phyloP scores from a whole-genome alignment of 2,888 invertebrate species.

The Ochlodes sylvanus region DNA sequence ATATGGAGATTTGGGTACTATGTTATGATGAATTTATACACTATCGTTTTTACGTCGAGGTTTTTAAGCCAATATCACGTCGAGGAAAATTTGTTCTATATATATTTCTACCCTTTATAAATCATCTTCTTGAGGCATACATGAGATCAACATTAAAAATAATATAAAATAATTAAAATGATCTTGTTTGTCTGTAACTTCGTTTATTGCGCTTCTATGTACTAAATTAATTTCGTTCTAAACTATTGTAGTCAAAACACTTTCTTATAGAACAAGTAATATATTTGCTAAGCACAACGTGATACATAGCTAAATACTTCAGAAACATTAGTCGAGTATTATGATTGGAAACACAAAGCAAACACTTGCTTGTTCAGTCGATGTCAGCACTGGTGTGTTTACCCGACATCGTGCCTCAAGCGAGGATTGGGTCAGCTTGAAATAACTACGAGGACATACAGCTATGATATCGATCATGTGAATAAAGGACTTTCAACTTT shows the following conservation, averaged over 20 bases:
- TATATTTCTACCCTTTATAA: too few species aligned
- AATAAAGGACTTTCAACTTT: conserved; percentile 13
- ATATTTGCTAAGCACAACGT: neutral
- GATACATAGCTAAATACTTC: neutral
- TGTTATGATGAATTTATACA: too few species aligned
- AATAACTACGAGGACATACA: neutral
- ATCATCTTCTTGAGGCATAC: too few species aligned
- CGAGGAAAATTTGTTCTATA: too few species aligned
- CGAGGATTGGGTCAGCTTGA: conserved; percentile 11
- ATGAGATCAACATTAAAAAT: too few species aligned
- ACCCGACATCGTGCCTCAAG: conserved; percentile 4
- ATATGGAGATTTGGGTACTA: too few species aligned
- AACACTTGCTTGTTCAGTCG: neutral
- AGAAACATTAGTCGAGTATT: conserved; percentile 2
- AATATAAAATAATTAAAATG: too few species aligned
- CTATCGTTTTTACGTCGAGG: too few species aligned
- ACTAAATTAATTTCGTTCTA: too few species aligned
- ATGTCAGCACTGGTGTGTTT: conserved; percentile 10
- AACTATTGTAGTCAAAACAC: neutral
- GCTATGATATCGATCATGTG: neutral
- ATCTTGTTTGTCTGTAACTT: too few species aligned
- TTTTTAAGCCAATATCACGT: too few species aligned
- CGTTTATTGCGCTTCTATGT: too few species aligned
- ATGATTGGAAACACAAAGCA: conserved; percentile 6
- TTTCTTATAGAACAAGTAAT: neutral